Conservation (phyloP, 2,797 vertebrate genomes). For the Enteromius trimaculatus region DNA sequence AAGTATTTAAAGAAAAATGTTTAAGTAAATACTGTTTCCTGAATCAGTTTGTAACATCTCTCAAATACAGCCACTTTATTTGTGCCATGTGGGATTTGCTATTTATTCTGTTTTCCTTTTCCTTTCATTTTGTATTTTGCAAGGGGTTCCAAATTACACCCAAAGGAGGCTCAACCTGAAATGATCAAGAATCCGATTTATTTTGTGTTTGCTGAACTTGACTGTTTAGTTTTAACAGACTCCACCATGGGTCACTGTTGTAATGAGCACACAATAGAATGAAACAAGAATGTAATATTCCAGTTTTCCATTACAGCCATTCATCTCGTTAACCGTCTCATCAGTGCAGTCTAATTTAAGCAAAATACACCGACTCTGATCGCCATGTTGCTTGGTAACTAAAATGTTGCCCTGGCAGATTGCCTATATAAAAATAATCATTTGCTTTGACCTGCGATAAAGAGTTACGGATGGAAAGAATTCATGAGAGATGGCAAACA, state of each 20-base stretch:
- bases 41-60: not conserved
- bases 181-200: not conserved
- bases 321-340: slow-evolving; percentile 42
- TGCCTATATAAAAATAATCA: slow-evolving; percentile 19
- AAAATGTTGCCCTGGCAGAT: slow-evolving; percentile 38
- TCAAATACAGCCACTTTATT: slow-evolving; percentile 34
- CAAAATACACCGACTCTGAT: slow-evolving; percentile 50
- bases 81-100: slow-evolving; percentile 37
- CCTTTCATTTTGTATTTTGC: slow-evolving; percentile 19
- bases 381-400: slow-evolving; percentile 52
- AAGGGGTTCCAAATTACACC: slow-evolving; percentile 43
- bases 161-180: not conserved
- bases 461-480: slow-evolving; percentile 1
- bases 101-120: slow-evolving; percentile 33
- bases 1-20: not conserved
- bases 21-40: not conserved
- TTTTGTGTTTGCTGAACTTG: not conserved
- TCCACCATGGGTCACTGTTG: slow-evolving; percentile 35
- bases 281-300: slow-evolving; percentile 19
- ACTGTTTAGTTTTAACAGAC: slow-evolving; percentile 25
- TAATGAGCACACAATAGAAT: slow-evolving; percentile 6
- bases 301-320: slow-evolving; percentile 24
- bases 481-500: slow-evolving; percentile 9
- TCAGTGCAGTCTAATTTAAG: slow-evolving; percentile 53
- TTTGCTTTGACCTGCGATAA: slow-evolving; percentile 27